Conservation (phyloP, 2,113 vertebrate species). For the Paramisgurnus dabryanus region DNA sequence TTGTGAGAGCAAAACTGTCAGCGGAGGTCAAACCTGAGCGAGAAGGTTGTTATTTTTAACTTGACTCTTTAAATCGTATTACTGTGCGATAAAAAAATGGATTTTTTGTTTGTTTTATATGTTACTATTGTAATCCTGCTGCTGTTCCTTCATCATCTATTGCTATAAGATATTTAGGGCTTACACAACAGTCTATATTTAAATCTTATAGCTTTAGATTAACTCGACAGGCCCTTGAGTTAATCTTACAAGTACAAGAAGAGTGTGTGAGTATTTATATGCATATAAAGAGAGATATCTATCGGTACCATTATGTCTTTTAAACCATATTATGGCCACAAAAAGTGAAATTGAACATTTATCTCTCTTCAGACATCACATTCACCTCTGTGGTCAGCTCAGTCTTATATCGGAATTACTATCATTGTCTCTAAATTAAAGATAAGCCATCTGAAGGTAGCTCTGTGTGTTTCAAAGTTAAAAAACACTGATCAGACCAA, state of each 20-base stretch:
- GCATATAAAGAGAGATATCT: no score
- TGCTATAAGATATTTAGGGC: conserved; percentile 13
- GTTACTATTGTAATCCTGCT: neutral
- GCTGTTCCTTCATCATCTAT: neutral
- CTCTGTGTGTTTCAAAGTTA: no score
- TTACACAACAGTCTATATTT: conserved; percentile 43
- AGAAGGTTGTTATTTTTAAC: neutral
- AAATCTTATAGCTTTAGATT: conserved; percentile 19
- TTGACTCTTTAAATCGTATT: neutral
- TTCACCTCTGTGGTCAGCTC: no score
- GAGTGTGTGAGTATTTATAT: neutral
- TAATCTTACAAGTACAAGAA: conserved; percentile 32
- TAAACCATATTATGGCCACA: no score
- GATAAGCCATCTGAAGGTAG: no score
- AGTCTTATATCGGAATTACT: no score
- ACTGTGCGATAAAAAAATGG: no score
- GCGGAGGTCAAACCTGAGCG: neutral
- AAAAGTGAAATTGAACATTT: no score
- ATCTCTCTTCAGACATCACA: no score
- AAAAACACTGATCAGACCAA: no score
- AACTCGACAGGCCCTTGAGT: conserved; percentile 24
- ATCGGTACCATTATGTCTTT: no score
- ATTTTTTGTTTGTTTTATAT: neutral
- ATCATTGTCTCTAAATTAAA: no score
- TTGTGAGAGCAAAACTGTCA: neutral